Conservation (phyloP, 30 jellyfish, hydroid and myxozoan genomes). For the Calvadosia cruxmelitensis region DNA sequence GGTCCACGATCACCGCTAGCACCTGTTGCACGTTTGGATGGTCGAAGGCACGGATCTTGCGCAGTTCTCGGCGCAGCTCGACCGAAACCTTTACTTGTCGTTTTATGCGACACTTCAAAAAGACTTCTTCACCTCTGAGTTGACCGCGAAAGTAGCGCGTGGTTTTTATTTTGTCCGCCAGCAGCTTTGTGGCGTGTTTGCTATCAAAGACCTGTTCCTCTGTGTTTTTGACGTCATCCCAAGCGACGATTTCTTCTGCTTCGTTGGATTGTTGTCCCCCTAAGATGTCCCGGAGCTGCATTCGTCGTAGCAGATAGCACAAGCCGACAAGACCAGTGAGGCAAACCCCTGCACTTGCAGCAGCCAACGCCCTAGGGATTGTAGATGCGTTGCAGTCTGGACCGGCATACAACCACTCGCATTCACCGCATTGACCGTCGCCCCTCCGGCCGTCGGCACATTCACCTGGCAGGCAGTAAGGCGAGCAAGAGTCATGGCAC, state of each 20-base stretch:
- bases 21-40: slow-evolving; percentile 61
- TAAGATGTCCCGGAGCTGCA: slow-evolving; percentile 11
- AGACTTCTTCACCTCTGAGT: slow-evolving; percentile 29
- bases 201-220: slow-evolving; percentile 20
- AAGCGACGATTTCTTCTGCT: slow-evolving; percentile 29
- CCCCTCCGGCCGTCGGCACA: slow-evolving; percentile 73
- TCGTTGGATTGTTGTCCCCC: slow-evolving; percentile 13
- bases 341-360: slow-evolving; percentile 38
- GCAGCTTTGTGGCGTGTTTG: slow-evolving; percentile 21
- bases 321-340: slow-evolving; percentile 20
- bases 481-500: slow-evolving; percentile 37
- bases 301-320: slow-evolving; percentile 24
- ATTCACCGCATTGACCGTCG: slow-evolving; percentile 45
- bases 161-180: slow-evolving; percentile 27
- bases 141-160: slow-evolving; percentile 30
- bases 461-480: slow-evolving; percentile 36
- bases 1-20: slow-evolving; percentile 55
- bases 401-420: slow-evolving; percentile 74
- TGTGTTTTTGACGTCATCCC: slow-evolving; percentile 33
- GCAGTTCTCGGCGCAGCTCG: slow-evolving; percentile 47
- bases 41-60: slow-evolving; percentile 23
- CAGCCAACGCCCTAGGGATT: slow-evolving; percentile 42
- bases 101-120: slow-evolving; percentile 31
- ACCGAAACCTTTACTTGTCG: slow-evolving; percentile 60
- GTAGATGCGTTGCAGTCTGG: slow-evolving; percentile 34